phyloP scores from a whole-genome alignment of 2,113 vertebrate species.

The Thalassarche chlororhynchos region DNA sequence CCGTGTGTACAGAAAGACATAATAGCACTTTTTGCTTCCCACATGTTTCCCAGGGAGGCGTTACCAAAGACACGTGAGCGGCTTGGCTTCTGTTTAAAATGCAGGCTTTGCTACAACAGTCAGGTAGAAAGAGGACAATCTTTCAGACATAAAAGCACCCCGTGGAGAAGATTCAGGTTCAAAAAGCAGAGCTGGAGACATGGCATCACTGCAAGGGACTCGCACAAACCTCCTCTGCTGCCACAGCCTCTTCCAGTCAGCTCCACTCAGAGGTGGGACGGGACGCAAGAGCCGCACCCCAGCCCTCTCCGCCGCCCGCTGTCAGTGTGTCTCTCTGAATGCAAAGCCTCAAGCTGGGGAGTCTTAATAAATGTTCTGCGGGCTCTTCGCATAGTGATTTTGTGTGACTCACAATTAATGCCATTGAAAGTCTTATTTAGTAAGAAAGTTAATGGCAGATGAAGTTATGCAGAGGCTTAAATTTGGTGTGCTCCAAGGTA shows the following conservation, averaged over 20 bases:
- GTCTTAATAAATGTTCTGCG: not conserved
- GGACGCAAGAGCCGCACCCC: not conserved
- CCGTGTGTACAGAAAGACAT: not conserved
- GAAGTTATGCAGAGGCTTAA: not conserved
- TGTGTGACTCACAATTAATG: not conserved
- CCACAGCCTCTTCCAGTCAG: not conserved
- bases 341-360: not conserved
- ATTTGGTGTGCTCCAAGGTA: not conserved
- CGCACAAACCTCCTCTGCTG: not conserved
- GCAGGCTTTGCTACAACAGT: not conserved
- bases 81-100: not conserved
- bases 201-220: not conserved
- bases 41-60: not conserved
- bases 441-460: not conserved
- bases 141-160: not conserved
- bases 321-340: not conserved
- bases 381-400: not conserved
- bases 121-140: not conserved
- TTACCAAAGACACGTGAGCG: rapidly evolving
- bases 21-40: not conserved
- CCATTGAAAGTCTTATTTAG: not conserved
- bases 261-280: rapidly evolving
- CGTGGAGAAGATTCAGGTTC: not conserved
- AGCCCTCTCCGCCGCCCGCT: rapidly evolving
- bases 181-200: not conserved